phyloP scores from a whole-genome alignment of 2,888 invertebrate genomes.

The Ephialtes manifestator region DNA sequence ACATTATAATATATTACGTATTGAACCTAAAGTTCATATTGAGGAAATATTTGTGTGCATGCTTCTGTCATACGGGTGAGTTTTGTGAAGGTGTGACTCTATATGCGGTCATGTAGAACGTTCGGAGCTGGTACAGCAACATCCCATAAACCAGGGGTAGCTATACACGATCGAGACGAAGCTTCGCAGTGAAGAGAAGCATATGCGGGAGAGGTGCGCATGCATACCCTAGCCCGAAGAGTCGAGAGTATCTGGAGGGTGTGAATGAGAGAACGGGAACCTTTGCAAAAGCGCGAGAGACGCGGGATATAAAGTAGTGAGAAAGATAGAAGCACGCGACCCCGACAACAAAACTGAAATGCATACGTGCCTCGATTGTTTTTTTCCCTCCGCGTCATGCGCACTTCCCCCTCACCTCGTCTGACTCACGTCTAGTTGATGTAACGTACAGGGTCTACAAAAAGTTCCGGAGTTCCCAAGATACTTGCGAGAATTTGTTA shows the following conservation, averaged over 20 bases:
- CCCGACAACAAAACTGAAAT: constrained; percentile 79
- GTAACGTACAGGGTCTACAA: constrained; percentile 46
- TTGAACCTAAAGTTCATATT: no score
- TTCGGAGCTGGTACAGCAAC: constrained; percentile 46
- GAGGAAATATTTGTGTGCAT: no score
- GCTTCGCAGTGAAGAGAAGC: constrained; percentile 51
- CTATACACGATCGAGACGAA: constrained; percentile 41
- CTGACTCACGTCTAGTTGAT: constrained; percentile 54
- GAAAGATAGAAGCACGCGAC: constrained; percentile 58
- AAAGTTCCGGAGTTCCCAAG: constrained; percentile 24
- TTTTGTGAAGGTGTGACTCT: constrained; percentile 18
- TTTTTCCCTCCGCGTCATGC: constrained; percentile 62
- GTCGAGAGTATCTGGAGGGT: constrained; percentile 79
- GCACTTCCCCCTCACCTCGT: constrained; percentile 43
- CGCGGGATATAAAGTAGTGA: constrained; percentile 45
- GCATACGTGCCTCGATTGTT: constrained; percentile 80
- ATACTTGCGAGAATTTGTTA: not conserved
- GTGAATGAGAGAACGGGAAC: constrained; percentile 77
- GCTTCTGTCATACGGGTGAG: no score
- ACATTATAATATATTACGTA: no score
- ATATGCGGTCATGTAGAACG: constrained; percentile 54
- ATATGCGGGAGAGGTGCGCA: constrained; percentile 66
- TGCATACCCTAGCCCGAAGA: constrained; percentile 61
- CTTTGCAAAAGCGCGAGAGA: constrained; percentile 69
- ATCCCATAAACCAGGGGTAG: constrained; percentile 51